A percentile compares a stretch with the other conserved stretches of the same genome.
Evolutionary conservation across 2,797 vertebrate genomes (phyloP).

Genomic region (Sebastes itinus): DNA sequence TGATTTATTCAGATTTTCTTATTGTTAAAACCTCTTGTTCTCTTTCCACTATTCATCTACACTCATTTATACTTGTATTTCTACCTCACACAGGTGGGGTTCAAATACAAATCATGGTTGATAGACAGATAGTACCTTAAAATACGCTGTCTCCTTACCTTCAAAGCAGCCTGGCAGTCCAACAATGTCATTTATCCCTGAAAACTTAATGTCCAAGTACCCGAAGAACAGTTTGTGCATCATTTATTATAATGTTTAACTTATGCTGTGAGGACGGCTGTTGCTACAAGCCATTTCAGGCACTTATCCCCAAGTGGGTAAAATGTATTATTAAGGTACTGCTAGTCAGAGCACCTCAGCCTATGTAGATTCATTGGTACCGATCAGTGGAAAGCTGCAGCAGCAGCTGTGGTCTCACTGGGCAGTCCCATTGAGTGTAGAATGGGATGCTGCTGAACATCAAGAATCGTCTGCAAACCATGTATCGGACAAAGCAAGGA

Average conservation of each 20-base stretch:
- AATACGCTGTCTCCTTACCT: background rate
- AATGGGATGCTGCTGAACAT: background rate
- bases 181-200: background rate
- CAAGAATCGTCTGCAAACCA: background rate
- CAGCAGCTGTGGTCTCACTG: background rate
- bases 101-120: background rate
- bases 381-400: background rate
- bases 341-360: background rate
- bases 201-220: background rate
- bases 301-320: constrained; percentile 4
- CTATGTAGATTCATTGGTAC: background rate
- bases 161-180: background rate
- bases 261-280: background rate
- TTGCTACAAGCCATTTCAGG: background rate
- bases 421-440: background rate
- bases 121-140: background rate
- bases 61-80: background rate
- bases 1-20: background rate
- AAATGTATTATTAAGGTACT: background rate
- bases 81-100: background rate
- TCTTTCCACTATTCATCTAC: background rate
- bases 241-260: background rate
- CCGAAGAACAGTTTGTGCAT: background rate
- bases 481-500: background rate
- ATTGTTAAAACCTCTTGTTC: background rate